A percentile compares a stretch with the other conserved stretches of the same genome.
phyloP scores from a whole-genome alignment of 2,797 vertebrate species.

The Chrysocyon brachyurus region DNA sequence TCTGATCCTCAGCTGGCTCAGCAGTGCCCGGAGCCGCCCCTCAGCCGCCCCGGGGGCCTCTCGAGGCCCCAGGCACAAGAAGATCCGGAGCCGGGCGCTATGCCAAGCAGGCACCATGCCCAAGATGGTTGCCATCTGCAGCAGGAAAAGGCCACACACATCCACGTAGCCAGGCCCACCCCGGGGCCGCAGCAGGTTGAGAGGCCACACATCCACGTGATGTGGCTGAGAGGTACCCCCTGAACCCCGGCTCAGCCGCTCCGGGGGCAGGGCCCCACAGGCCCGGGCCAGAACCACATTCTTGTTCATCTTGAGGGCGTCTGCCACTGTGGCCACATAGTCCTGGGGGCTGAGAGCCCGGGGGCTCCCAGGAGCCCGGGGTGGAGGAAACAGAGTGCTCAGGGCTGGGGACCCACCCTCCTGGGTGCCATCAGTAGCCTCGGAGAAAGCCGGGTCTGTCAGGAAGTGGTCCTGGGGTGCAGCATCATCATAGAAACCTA shows the following conservation, averaged over 20 bases:
- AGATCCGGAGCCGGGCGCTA: constrained; percentile 93
- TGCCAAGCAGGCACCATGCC: constrained; percentile 96
- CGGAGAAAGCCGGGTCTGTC: constrained; percentile 91
- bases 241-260: constrained; percentile 87
- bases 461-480: constrained; percentile 95
- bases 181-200: constrained; percentile 92
- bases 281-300: constrained; percentile 94
- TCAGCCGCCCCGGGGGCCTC: constrained; percentile 94
- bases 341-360: constrained; percentile 91
- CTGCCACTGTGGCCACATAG: constrained; percentile 94
- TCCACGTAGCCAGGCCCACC: constrained; percentile 90
- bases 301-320: constrained; percentile 96
- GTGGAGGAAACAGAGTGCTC: constrained; percentile 94
- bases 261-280: constrained; percentile 90
- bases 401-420: constrained; percentile 92
- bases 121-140: constrained; percentile 97
- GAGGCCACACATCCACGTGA: constrained; percentile 95
- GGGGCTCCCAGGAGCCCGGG: constrained; percentile 91
- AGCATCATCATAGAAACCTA: constrained; percentile 95
- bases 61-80: constrained; percentile 92
- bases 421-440: constrained; percentile 77
- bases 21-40: constrained; percentile 92
- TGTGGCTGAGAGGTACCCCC: constrained; percentile 63
- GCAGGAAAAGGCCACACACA: constrained; percentile 95
- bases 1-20: constrained; percentile 93